Percentiles rank a stretch among this genome's conserved stretches.
These are phyloP conservation scores for Pseudochirops cupreus DNA, from an alignment of 2,797 vertebrate species.

Conservation along the genomic window DNA sequence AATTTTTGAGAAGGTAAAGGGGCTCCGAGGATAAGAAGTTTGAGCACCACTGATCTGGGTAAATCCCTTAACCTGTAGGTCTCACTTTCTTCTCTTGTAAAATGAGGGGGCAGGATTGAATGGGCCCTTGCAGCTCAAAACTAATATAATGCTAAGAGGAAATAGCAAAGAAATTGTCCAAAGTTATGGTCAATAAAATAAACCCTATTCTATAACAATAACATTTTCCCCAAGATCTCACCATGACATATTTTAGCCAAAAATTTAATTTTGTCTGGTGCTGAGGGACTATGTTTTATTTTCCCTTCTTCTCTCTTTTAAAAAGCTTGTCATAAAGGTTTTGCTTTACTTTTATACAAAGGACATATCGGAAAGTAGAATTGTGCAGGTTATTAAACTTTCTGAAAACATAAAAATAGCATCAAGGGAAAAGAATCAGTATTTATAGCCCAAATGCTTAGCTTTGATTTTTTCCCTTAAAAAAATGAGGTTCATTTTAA, in stretches of 20 bases:
- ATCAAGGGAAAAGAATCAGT: neutral
- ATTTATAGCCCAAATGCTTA: neutral
- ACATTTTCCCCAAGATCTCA: conserved; percentile 3
- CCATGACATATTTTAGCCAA: neutral
- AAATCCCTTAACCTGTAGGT: neutral
- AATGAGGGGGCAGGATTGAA: neutral
- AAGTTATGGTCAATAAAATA: neutral
- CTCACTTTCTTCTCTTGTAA: neutral
- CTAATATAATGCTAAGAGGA: neutral
- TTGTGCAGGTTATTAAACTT: conserved; percentile 45
- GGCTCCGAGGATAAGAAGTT: too few relatives aligned
- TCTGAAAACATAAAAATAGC: conserved; percentile 23
- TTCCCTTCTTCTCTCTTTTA: conserved; percentile 51
- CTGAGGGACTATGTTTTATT: neutral
- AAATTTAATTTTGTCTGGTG: conserved; percentile 40
- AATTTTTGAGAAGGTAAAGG: neutral
- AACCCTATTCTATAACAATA: neutral
- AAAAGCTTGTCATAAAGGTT: neutral
- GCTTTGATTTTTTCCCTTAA: conserved; percentile 17
- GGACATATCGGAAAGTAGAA: conserved; percentile 6
- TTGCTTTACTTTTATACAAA: conserved; percentile 21
- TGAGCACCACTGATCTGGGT: neutral
- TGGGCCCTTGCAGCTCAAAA: neutral
- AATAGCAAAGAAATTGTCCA: neutral
- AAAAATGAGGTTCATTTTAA: neutral